Evolutionary conservation across 1,140 invertebrate genomes (phyloP).

Genomic region (Brachionus rubens): DNA sequence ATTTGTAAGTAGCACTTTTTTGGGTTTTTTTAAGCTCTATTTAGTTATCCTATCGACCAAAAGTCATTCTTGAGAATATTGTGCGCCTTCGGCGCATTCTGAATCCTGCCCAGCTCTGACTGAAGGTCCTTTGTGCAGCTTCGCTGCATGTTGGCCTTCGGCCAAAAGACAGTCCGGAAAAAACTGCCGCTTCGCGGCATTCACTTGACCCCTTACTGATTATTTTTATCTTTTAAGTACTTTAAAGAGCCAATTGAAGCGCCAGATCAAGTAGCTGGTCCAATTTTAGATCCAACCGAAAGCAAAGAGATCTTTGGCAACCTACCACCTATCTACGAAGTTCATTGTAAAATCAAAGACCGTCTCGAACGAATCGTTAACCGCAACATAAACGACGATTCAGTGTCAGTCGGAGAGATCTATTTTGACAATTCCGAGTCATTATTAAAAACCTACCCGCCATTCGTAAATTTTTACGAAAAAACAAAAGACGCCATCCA

Average conservation of each 20-base stretch:
- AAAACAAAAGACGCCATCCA: slow-evolving; percentile 86
- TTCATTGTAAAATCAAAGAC: slow-evolving; percentile 79
- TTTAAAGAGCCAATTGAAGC: slow-evolving; percentile 88
- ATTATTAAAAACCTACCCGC: slow-evolving; percentile 83
- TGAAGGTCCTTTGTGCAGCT: too few species aligned
- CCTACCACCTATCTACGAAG: slow-evolving; percentile 84
- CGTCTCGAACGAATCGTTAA: slow-evolving; percentile 69
- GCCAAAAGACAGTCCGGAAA: too few species aligned
- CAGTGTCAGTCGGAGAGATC: slow-evolving; percentile 75
- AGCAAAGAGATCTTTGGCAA: slow-evolving; percentile 93
- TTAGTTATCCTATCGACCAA: too few species aligned
- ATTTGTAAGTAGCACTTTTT: slow-evolving; percentile 70
- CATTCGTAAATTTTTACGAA: slow-evolving; percentile 96
- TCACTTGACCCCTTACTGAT: too few species aligned
- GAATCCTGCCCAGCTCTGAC: too few species aligned
- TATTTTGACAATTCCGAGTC: slow-evolving; percentile 74
- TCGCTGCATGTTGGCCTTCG: too few species aligned
- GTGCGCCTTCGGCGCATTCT: too few species aligned
- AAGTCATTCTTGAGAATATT: too few species aligned
- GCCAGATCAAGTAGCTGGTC: slow-evolving; percentile 70
- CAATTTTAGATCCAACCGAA: slow-evolving; percentile 83
- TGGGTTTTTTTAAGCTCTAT: too few species aligned
- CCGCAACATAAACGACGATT: slow-evolving; percentile 72
- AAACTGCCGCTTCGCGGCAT: too few species aligned
- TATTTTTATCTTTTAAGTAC: slow-evolving; percentile 65